Base-by-base conservation (phyloP, 2,113 vertebrate species). In the Gambusia holbrooki region DNA sequence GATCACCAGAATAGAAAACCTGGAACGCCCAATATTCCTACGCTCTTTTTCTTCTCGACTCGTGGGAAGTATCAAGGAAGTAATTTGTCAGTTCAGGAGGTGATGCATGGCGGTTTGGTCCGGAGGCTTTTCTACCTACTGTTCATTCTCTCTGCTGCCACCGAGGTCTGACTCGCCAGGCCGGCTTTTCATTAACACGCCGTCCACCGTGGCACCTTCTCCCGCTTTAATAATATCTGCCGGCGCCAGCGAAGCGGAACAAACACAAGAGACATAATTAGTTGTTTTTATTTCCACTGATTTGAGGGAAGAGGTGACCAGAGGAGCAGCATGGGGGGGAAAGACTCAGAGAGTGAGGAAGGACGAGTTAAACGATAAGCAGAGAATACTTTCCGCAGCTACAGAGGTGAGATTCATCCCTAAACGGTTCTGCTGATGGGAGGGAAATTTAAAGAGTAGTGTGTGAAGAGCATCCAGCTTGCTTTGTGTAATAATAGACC, bases 121-220 rank as follows among this genome's bases (percentile, higher is more conserved):
- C 22, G 25, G 51, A 58, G 51, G 51, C 45, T 48, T 48, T 71
- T 76, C 58, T 74, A 37, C 27, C 64, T 40, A 66, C 68, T 45
- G 73, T 83, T 86, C 69, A 77, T 82, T 80, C 87, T 77, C 83
- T 83, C 37, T 82, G 74, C 79, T 77, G 58, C 78, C 77, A 73
- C 79, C 71, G 28, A 73, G 76, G 63, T 83, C 48, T 76, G 77
- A 84, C 80, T 74, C 77, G 72, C 69, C 12, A 33, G 48, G 69
- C 77, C 32, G 19, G 61, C 51, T 58, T 77, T 61, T 77, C 70
- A 71, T 83, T 86, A 76, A 85, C 82, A 76, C 79, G 69, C 58
- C 67, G 33, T 81, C 74, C 83, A 87, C 81, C 83, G 35, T 85
- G 85, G 76, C 81, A 60, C 51, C 76, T 61, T 51, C 8, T 10